These are phyloP conservation scores for Cantharis lateralis DNA, from an alignment of 2,888 invertebrate species.

Conservation along the genomic window DNA sequence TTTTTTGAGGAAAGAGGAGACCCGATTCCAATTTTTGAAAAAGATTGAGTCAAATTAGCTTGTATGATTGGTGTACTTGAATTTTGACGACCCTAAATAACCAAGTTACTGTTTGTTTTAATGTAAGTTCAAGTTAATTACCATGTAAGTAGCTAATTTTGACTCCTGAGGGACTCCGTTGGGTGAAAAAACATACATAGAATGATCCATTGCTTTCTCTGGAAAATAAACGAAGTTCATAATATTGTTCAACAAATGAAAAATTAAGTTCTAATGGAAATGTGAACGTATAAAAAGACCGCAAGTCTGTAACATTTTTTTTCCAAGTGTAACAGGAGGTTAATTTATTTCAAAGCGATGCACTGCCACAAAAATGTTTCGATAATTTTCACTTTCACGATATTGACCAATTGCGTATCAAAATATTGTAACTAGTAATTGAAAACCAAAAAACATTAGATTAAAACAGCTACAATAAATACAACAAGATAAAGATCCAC, in stretches of 20 bases:
- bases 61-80: conserved; percentile 45
- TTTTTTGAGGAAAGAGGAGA: conserved; percentile 53
- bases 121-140: conserved; percentile 46
- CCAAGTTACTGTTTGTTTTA: conserved; percentile 22
- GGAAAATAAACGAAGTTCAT: conserved; percentile 1
- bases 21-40: conserved; percentile 47
- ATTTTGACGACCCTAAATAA: conserved; percentile 45
- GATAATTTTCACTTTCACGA: background rate
- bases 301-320: background rate
- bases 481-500: background rate
- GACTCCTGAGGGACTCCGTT: conserved; percentile 83
- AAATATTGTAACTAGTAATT: background rate
- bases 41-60: conserved; percentile 46
- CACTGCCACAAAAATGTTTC: background rate
- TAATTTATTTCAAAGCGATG: background rate
- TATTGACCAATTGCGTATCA: background rate
- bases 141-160: conserved; percentile 85
- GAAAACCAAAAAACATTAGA: background rate
- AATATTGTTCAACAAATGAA: background rate
- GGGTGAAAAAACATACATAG: conserved; percentile 70
- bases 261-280: background rate
- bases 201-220: conserved; percentile 71
- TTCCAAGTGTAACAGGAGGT: background rate
- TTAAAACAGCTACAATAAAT: background rate
- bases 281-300: conserved; percentile 3